phyloP scores from a whole-genome alignment of 2,797 vertebrate species.

The Megalops cyprinoides region DNA sequence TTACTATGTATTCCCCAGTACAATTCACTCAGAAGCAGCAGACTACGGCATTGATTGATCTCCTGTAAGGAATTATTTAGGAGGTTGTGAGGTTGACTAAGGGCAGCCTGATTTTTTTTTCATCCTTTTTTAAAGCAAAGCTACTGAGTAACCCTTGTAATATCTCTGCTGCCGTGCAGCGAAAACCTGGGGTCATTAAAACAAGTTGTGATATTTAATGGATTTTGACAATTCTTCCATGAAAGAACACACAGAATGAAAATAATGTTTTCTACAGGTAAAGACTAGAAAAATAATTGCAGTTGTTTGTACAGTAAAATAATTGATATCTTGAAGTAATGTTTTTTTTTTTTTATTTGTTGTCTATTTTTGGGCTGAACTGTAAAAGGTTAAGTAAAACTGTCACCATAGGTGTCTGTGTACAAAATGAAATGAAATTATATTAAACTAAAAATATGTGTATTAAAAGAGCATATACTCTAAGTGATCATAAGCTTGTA shows the following conservation, averaged over 20 bases:
- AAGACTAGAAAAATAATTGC: not conserved
- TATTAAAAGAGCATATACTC: not conserved
- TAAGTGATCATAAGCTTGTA: not conserved
- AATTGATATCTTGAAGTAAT: not conserved
- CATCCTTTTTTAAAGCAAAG: not conserved
- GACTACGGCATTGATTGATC: constrained; percentile 36
- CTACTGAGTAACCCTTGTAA: constrained; percentile 5
- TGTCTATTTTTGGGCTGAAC: not conserved
- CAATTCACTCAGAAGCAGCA: constrained; percentile 25
- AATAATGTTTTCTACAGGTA: not conserved
- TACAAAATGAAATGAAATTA: too few relatives aligned
- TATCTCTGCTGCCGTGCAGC: constrained; percentile 9
- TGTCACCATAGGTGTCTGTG: constrained; percentile 1
- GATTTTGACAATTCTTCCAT: constrained; percentile 9
- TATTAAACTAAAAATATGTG: not conserved
- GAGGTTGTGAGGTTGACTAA: constrained; percentile 24
- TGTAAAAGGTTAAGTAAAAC: not conserved
- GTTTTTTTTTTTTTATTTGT: not conserved
- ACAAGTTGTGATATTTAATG: not conserved
- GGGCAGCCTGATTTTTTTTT: constrained; percentile 19
- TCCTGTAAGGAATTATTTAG: constrained; percentile 31
- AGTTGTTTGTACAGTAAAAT: not conserved
- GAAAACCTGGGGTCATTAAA: not conserved
- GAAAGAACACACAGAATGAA: not conserved
- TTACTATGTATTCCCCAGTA: constrained; percentile 10